Evolutionary conservation across 2,797 vertebrate species (phyloP), one percentile per base, ranked within the genome.

Genomic region (Microchirus variegatus): DNA sequence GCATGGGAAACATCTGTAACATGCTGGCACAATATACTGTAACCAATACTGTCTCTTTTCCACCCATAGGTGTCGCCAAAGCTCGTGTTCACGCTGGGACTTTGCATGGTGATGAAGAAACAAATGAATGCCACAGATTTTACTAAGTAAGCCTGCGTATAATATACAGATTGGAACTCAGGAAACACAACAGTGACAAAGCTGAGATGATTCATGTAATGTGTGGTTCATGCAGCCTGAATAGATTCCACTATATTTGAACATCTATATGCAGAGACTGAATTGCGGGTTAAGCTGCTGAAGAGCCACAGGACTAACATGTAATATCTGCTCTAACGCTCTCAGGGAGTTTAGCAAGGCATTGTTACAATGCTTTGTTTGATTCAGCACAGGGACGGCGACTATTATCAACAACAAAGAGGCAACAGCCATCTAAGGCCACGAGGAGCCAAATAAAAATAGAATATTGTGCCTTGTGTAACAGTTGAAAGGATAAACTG

Each of bases 31-130:
- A 31, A 31, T n/a, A 31, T 5, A 31, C n/a, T 44, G 17, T 11
- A 42, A 43, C 12, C 35, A 15, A 18, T 22, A 36, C 45, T 8
- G 0, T 40, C 41, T 19, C 1, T 42, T 46, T 47, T 56, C 26
- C 45, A 61, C 83, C 87, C 42, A 75, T 69, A 87, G 89, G 74
- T 76, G 89, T 86, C 86, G 44, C 86, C 67, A 82, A 77, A 80
- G 71, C 45, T 52, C 53, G 50, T 73, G 44, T 31, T 66, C 54
- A 31, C 10, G 16, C 37, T 5, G 16, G 11, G 15, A 17, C 22
- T 14, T n/a, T 71, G 31, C 15, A n/a, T 10, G 22, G 6, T 17
- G 4, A 53, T n/a, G n/a, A 54, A 55, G 42, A 54, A 18, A 51
- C 50, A 69, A 68, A 47, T 77, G 63, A 73, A 42, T 53, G 46